Conservation (phyloP, 2,113 vertebrate species). For the Serinus canaria region DNA sequence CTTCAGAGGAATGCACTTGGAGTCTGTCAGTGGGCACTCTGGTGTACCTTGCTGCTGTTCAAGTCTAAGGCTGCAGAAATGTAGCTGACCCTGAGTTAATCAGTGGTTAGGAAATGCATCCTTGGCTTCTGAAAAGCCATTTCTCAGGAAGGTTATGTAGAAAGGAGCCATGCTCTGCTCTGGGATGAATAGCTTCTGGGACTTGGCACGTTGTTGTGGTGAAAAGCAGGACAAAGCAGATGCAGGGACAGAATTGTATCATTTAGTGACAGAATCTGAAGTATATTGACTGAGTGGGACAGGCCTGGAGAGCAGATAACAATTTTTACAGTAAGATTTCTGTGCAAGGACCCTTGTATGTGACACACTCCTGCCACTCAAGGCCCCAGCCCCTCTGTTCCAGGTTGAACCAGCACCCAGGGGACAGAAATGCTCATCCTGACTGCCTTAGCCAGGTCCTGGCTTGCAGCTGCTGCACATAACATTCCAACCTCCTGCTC, state of each 20-base stretch:
- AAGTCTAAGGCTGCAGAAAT: background rate
- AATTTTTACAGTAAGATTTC: background rate
- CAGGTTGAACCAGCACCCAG: background rate
- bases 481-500: background rate
- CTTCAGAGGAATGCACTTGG: background rate
- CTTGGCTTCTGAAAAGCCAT: background rate
- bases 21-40: background rate
- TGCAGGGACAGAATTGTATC: background rate
- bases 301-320: background rate
- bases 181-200: background rate
- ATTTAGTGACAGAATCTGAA: background rate
- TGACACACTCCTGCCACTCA: background rate
- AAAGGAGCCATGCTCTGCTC: background rate
- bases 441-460: background rate
- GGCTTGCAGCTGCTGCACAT: background rate
- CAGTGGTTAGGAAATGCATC: background rate
- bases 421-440: background rate
- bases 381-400: background rate
- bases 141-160: background rate
- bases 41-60: background rate
- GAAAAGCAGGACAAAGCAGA: background rate
- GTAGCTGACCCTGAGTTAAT: background rate
- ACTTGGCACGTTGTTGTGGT: background rate
- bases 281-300: background rate
- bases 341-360: rapidly evolving